These are phyloP conservation scores for Diarsia brunnea DNA, from an alignment of 2,888 invertebrate species.

Conservation along the genomic window DNA sequence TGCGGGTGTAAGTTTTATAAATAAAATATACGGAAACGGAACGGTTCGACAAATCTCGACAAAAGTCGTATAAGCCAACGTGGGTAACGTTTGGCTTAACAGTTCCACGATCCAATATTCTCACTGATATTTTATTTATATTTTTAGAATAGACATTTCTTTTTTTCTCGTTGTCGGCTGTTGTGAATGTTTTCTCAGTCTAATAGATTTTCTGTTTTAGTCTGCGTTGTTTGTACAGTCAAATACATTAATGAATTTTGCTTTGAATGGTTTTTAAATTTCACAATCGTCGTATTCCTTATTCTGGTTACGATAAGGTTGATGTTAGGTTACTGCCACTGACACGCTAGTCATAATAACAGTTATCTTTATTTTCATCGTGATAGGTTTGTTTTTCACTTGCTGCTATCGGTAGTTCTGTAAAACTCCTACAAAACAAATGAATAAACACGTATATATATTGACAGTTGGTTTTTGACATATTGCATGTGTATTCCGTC, in stretches of 20 bases:
- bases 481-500: conserved; percentile 12
- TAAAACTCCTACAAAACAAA: background rate
- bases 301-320: background rate
- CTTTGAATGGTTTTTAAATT: background rate
- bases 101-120: conserved; percentile 28
- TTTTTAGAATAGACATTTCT: conserved; percentile 20
- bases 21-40: conserved; percentile 57
- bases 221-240: background rate
- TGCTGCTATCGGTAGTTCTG: background rate
- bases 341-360: background rate
- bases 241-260: background rate
- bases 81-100: conserved; percentile 40
- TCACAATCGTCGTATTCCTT: background rate
- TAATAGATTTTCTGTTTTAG: conserved; percentile 3
- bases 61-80: conserved; percentile 34
- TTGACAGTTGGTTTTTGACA: conserved; percentile 12
- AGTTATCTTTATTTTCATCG: background rate
- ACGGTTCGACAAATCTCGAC: conserved; percentile 47
- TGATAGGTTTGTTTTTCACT: background rate
- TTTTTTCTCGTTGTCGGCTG: background rate
- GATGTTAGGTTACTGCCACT: background rate
- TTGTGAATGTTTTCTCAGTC: background rate
- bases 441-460: background rate
- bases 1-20: conserved; percentile 49
- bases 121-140: conserved; percentile 53